A percentile compares a stretch with the other conserved stretches of the same genome.
Evolutionary conservation across 2,888 invertebrate species (phyloP).

Genomic region (Isotomurus palustris): DNA sequence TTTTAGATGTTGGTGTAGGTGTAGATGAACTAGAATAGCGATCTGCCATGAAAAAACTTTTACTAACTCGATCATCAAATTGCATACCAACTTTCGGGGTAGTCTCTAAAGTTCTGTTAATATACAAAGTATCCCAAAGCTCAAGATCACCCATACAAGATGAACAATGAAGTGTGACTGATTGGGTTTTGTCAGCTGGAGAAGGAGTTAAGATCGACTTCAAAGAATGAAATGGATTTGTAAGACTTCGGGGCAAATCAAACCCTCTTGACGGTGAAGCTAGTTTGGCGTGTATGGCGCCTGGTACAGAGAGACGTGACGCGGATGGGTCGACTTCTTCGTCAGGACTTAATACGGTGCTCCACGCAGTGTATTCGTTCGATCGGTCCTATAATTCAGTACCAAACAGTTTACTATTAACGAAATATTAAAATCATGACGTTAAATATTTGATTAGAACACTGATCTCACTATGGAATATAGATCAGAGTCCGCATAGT

Average conservation of each 20-base stretch:
- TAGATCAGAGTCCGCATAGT: not conserved
- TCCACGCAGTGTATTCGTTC: slow-evolving; percentile 38
- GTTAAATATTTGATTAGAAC: not conserved
- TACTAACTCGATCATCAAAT: slow-evolving; percentile 14
- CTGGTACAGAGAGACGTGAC: not conserved
- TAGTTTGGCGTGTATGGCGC: slow-evolving; percentile 1
- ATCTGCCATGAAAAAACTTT: slow-evolving; percentile 9
- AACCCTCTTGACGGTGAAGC: not conserved
- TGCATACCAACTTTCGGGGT: slow-evolving; percentile 18
- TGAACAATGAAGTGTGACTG: slow-evolving; percentile 25
- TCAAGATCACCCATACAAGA: slow-evolving; percentile 34
- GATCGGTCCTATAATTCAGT: slow-evolving; percentile 26
- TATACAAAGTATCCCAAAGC: slow-evolving; percentile 37
- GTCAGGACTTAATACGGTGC: slow-evolving; percentile 32
- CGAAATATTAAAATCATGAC: not conserved
- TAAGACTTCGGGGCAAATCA: slow-evolving; percentile 19
- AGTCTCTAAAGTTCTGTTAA: slow-evolving; percentile 26
- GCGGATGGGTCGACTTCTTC: not conserved
- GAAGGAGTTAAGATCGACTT: slow-evolving; percentile 29
- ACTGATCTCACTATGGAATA: not conserved
- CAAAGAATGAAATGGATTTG: slow-evolving; percentile 39
- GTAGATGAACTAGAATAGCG: too few species aligned
- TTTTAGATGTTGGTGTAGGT: slow-evolving; percentile 6
- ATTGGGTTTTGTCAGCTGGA: not conserved
- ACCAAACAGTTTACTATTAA: not conserved